These are phyloP conservation scores for Strix aluco DNA, from an alignment of 2,113 vertebrate species.

Conservation along the genomic window DNA sequence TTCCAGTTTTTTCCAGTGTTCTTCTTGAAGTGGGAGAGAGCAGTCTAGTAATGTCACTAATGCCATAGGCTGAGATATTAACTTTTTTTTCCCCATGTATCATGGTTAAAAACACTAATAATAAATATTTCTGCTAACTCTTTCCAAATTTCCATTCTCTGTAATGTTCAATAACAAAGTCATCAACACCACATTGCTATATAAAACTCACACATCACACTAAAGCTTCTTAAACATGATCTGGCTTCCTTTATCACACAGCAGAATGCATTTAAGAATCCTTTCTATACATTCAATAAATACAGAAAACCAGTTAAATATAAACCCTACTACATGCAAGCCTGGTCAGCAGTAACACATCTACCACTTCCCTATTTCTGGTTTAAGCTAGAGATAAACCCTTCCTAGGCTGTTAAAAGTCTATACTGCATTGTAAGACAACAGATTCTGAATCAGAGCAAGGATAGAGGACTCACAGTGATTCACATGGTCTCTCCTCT, in stretches of 20 bases:
- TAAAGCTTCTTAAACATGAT: not conserved
- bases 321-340: not conserved
- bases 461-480: not conserved
- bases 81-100: accelerated
- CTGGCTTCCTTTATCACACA: not conserved
- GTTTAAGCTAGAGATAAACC: not conserved
- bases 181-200: not conserved
- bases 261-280: not conserved
- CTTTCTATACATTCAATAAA: not conserved
- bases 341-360: not conserved
- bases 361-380: not conserved
- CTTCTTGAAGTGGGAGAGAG: not conserved
- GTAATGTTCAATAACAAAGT: not conserved
- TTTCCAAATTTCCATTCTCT: not conserved
- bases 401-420: not conserved
- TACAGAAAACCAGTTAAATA: not conserved
- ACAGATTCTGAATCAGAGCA: not conserved
- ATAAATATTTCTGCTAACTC: not conserved
- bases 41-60: not conserved
- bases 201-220: not conserved
- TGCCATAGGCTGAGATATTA: not conserved
- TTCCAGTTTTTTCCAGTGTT: not conserved
- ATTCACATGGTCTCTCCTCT: not conserved
- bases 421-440: not conserved
- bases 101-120: not conserved